Evolutionary conservation across 2,797 vertebrate genomes (phyloP).

Genomic region (Clarias pachynema): DNA sequence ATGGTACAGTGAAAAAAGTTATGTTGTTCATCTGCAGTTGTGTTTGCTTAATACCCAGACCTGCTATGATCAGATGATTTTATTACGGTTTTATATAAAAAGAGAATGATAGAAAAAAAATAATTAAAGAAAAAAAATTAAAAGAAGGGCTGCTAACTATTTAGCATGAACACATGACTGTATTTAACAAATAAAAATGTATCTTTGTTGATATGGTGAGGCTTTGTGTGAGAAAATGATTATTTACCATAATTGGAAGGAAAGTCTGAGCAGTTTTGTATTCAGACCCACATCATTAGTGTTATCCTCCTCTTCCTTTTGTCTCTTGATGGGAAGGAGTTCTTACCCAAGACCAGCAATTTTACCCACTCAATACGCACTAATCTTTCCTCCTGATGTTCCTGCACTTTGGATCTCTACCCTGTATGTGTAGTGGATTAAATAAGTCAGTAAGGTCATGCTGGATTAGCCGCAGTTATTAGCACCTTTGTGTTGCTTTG

Average conservation of each 20-base stretch:
- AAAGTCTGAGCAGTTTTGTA: not conserved
- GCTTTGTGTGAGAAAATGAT: not conserved
- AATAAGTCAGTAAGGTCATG: constrained; percentile 14
- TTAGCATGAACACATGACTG: too few relatives aligned
- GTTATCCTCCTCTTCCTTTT: not conserved
- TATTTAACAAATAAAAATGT: not conserved
- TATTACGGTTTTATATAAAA: too few relatives aligned
- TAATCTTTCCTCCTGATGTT: constrained; percentile 11
- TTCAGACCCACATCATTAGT: not conserved
- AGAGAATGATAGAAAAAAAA: too few relatives aligned
- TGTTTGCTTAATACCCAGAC: too few relatives aligned
- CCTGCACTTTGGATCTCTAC: constrained; percentile 12
- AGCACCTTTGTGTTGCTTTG: constrained; percentile 15
- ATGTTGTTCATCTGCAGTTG: too few relatives aligned
- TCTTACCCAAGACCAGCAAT: not conserved
- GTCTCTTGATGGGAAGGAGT: not conserved
- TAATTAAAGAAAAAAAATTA: too few relatives aligned
- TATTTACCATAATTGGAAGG: not conserved
- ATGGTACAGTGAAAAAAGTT: too few relatives aligned
- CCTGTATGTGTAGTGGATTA: constrained; percentile 26
- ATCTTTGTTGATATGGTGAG: not conserved
- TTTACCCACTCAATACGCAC: not conserved
- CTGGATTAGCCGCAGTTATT: constrained; percentile 37
- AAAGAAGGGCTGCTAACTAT: too few relatives aligned
- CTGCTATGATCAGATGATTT: too few relatives aligned